These are phyloP conservation scores for Mylabris sibirica DNA, from an alignment of 2,888 invertebrate genomes.

Conservation along the genomic window DNA sequence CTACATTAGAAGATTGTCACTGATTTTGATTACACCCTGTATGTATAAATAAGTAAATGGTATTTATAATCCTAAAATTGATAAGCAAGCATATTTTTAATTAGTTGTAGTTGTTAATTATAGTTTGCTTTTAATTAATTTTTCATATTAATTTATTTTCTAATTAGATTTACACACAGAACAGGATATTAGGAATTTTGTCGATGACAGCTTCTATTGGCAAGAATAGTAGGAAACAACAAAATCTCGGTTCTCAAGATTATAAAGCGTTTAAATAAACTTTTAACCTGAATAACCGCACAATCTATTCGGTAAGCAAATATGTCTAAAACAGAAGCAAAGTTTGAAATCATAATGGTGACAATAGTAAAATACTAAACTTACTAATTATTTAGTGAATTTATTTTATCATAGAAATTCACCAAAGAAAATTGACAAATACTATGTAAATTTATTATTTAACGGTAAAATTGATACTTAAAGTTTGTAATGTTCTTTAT, in stretches of 20 bases:
- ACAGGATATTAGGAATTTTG: background rate
- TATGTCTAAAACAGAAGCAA: background rate
- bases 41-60: too few species aligned
- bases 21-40: too few species aligned
- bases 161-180: background rate
- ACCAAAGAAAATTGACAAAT: too few species aligned
- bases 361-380: background rate
- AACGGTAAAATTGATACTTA: too few species aligned
- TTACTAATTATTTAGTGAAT: background rate
- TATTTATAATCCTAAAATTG: too few species aligned
- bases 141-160: background rate
- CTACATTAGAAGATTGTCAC: too few species aligned
- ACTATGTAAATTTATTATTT: too few species aligned
- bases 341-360: background rate
- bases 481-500: too few species aligned
- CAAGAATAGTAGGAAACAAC: background rate
- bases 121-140: background rate
- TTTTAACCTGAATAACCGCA: background rate
- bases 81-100: too few species aligned
- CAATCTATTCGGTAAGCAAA: background rate
- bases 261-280: slow-evolving; percentile 8
- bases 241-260: background rate
- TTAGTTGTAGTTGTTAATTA: too few species aligned
- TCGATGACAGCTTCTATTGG: background rate
- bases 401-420: background rate